Evolutionary conservation across 1,140 invertebrate genomes (phyloP), one percentile per base, ranked within the genome.

Genomic region (Drosophila carrolli): DNA sequence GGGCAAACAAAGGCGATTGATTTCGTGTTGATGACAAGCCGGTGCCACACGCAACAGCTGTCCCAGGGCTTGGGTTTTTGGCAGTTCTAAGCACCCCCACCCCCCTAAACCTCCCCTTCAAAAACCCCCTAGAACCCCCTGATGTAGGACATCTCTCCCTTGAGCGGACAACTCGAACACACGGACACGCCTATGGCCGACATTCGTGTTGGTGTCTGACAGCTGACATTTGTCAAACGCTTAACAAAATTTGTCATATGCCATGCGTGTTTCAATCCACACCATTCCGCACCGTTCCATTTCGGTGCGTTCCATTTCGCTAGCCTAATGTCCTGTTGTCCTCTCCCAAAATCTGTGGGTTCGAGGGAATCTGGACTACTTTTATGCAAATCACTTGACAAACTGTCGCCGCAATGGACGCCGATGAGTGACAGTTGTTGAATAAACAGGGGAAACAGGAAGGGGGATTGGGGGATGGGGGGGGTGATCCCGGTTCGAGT

Each of bases 141-240:
- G 10, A 11, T 13, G 23, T 23, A 13, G 16, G 11, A 23, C 19
- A 19, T 44, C 5, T 37, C 38, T 60, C 66, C 38, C 35, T 43
- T 23, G 7, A 29, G 37, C 48, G 43, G 40, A 60, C 53, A 51
- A n/a, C n/a, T 6, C 55, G 41, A 41, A 44, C 37, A 32, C 35
- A 41, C n/a, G 40, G 9, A 67, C 60, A 61, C 37, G 48, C 44
- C 37, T 44, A 46, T 48, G 14, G n/a, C 50, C 68, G 74, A 70
- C 80, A 75, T 79, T 72, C 53, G 16, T 71, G 67, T 72, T 72
- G 70, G 29, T 63, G 44, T 81, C 79, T 86, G 82, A 90, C 88
- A 90, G 86, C 82, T 91, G 88, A 91, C 86, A 90, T 90, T 90
- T 90, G 86, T 90, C 86, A 90, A 86, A 80, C 79, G 86, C 76